Base-by-base conservation (phyloP, 2,797 vertebrate genomes). In the Echeneis naucrates region DNA sequence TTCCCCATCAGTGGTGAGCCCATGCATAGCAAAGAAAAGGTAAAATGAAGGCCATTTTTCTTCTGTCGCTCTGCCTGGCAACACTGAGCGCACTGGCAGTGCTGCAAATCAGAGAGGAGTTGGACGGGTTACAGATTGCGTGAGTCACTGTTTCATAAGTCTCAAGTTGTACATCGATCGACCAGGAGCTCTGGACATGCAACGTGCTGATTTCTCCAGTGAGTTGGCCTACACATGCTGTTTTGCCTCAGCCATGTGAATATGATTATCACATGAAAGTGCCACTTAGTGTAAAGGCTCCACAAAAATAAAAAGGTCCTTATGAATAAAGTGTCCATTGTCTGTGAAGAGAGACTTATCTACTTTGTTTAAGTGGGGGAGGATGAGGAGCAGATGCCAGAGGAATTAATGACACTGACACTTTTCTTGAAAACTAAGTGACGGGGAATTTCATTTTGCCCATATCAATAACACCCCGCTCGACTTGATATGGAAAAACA, bases 331-430 rank as follows among this genome's bases (percentile, higher is more conserved):
- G 35, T 66, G 52, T 53, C 71, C 61, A 75, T 83, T 85, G 85
- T 86, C 69, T 83, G 75, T 73, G 60, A 77, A 69, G 78, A 85
- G n/a, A n/a, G n/a, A n/a, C n/a, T 83, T 48, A 83, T 87, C 79
- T 80, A 58, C 81, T 89, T 84, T 81, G 81, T 72, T 56, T 77
- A 81, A 88, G 79, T 68, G 74, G 78, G 56, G 51, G 72, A 81
- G 63, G 77, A 82, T 81, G 79, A 81, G 77, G 14, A 66, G 74
- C 59, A 66, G 87, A 89, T 87, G 82, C 59, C 78, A 60, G n/a
- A 55, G 47, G 80, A 77, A 61, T 85, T 79, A 87, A 42, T n/a
- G 23, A 73, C 10, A 60, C 35, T 65, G 65, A 73, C 60, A 75
- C 55, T 19, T 38, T 35, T 48, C 51, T 26, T 23, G 38, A 13